phyloP scores from a whole-genome alignment of 2,888 invertebrate genomes.

The Cheilosia grossa region DNA sequence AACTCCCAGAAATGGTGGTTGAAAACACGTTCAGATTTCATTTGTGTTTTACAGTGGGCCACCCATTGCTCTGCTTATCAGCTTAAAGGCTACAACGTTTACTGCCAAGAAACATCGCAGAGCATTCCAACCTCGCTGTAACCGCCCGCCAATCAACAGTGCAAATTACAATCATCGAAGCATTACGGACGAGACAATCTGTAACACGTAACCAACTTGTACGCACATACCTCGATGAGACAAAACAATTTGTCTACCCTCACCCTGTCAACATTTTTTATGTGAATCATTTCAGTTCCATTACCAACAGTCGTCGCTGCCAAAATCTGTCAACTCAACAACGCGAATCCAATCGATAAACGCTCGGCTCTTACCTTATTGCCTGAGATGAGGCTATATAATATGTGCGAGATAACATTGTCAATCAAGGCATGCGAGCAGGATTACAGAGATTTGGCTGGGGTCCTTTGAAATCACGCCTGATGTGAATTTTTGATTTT shows the following conservation, averaged over 20 bases:
- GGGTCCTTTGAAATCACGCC: conserved; percentile 14
- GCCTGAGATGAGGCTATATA: not conserved
- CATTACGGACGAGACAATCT: no score
- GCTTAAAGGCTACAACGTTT: no score
- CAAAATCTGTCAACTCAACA: conserved; percentile 10
- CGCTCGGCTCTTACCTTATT: conserved; percentile 1
- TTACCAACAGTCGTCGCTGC: no score
- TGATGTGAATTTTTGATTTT: conserved; percentile 2
- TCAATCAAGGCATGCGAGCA: conserved; percentile 11
- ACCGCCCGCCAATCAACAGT: no score
- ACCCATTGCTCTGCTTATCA: no score
- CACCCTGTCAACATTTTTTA: conserved; percentile 6
- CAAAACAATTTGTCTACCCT: conserved; percentile 10
- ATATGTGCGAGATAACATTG: conserved; percentile 7
- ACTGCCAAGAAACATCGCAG: no score
- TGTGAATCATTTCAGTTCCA: conserved; percentile 4
- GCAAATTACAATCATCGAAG: no score
- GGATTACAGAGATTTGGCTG: not conserved
- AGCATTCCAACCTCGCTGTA: no score
- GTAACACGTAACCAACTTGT: no score
- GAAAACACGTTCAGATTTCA: no score
- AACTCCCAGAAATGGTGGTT: no score
- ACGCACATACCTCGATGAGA: not conserved
- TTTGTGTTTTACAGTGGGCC: no score
- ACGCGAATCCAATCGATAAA: conserved; percentile 34